Percentiles rank a stretch among this genome's conserved stretches.
Conservation (phyloP, 2,113 vertebrate species). For the Ammospiza nelsoni region DNA sequence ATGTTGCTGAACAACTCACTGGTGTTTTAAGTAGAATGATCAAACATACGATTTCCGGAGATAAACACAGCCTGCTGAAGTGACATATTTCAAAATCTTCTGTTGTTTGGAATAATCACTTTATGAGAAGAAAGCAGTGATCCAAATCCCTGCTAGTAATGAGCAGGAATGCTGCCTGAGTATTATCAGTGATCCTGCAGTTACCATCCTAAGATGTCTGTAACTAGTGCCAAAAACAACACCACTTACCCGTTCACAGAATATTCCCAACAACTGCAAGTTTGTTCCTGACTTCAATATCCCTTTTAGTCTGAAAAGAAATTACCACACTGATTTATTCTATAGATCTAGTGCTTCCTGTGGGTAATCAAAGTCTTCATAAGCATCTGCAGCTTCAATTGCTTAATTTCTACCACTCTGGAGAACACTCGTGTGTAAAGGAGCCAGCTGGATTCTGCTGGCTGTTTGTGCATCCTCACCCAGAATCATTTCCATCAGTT, state of each 20-base stretch:
- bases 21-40: not conserved
- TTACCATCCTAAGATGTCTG: conserved; percentile 21
- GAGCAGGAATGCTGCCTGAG: conserved; percentile 14
- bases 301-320: conserved; percentile 38
- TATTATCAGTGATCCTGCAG: conserved; percentile 39
- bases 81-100: not conserved
- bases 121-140: conserved; percentile 13
- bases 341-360: conserved; percentile 46
- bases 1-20: not conserved
- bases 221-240: conserved; percentile 48
- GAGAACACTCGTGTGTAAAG: not conserved
- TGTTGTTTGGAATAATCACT: not conserved
- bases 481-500: conserved; percentile 34
- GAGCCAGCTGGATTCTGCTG: conserved; percentile 32
- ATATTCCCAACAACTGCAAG: conserved; percentile 48
- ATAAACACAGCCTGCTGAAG: not conserved
- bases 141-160: conserved; percentile 35
- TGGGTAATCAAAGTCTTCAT: conserved; percentile 52
- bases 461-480: not conserved
- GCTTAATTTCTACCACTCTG: not conserved
- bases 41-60: not conserved
- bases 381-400: conserved; percentile 30
- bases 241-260: conserved; percentile 17
- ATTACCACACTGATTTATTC: conserved; percentile 44
- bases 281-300: conserved; percentile 54